Evolutionary conservation across 2,888 invertebrate species (phyloP), one percentile per base, ranked within the genome.

Genomic region (Piscicola geometra): DNA sequence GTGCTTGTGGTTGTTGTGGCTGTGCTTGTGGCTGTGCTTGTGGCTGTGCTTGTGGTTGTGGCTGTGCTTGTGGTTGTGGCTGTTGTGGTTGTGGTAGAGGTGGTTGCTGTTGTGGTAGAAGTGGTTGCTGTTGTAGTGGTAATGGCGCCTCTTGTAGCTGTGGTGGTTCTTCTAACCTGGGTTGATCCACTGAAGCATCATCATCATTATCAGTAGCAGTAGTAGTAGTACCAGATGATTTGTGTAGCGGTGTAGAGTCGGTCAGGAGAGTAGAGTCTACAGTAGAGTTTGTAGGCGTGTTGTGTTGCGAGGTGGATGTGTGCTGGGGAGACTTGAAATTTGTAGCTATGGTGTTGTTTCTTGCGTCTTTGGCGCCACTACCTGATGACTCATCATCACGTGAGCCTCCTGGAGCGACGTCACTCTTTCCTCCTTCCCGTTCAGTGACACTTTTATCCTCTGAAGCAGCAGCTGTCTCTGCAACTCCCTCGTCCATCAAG

Each of bases 221-320:
- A 79, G 81, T 21, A 79, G 79, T 47, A 76, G 75, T 3, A 76
- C 76, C 18, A n/a, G n/a, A n/a, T n/a, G n/a, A n/a, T n/a, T n/a
- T n/a, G n/a, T n/a, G n/a, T n/a, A n/a, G n/a, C n/a, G n/a, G n/a
- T n/a, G n/a, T n/a, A n/a, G n/a, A n/a, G n/a, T n/a, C n/a, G n/a
- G n/a, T n/a, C n/a, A n/a, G n/a, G n/a, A n/a, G n/a, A n/a, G n/a
- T n/a, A n/a, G n/a, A n/a, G n/a, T n/a, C n/a, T n/a, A n/a, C n/a
- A n/a, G n/a, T n/a, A n/a, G n/a, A n/a, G n/a, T n/a, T n/a, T n/a
- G n/a, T n/a, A n/a, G n/a, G n/a, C n/a, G n/a, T n/a, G n/a, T n/a
- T n/a, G n/a, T n/a, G n/a, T n/a, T n/a, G n/a, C n/a, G n/a, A n/a
- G n/a, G n/a, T n/a, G n/a, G n/a, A n/a, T n/a, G n/a, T n/a, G n/a